Conservation (phyloP, 2,888 invertebrate species). For the Miltochrista miniata region DNA sequence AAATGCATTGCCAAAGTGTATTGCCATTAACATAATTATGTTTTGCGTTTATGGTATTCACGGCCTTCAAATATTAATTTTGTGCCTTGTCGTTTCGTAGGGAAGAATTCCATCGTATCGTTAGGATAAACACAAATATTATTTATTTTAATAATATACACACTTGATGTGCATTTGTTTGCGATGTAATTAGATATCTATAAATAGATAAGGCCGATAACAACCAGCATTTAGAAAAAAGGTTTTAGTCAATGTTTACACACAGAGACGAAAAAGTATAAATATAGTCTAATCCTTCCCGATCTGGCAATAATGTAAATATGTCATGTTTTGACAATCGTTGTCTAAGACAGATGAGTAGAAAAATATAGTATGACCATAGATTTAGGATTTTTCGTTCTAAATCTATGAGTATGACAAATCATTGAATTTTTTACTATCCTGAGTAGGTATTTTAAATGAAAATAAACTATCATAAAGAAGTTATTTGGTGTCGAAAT, state of each 20-base stretch:
- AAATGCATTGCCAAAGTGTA: constrained; percentile 10
- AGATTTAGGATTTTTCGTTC: too few relatives aligned
- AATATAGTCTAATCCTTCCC: too few relatives aligned
- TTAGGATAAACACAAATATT: constrained; percentile 2
- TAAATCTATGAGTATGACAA: too few relatives aligned
- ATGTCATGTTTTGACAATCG: too few relatives aligned
- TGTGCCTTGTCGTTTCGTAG: constrained; percentile 11
- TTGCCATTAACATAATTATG: constrained; percentile 3
- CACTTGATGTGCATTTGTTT: constrained; percentile 1
- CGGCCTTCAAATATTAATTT: constrained; percentile 7
- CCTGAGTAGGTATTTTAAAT: too few relatives aligned
- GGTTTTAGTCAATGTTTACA: not conserved
- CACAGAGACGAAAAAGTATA: not conserved
- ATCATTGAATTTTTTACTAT: too few relatives aligned
- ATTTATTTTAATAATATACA: constrained; percentile 5
- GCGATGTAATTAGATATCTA: not conserved
- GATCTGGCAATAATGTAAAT: too few relatives aligned
- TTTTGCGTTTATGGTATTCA: constrained; percentile 6
- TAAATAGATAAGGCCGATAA: not conserved
- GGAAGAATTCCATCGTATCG: constrained; percentile 2
- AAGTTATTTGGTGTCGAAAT: too few relatives aligned
- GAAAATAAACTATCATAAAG: too few relatives aligned
- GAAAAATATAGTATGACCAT: too few relatives aligned
- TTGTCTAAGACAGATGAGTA: too few relatives aligned
- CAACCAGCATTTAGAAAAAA: not conserved